phyloP scores from a whole-genome alignment of 2,113 vertebrate species.

The Malurus cyaneus region DNA sequence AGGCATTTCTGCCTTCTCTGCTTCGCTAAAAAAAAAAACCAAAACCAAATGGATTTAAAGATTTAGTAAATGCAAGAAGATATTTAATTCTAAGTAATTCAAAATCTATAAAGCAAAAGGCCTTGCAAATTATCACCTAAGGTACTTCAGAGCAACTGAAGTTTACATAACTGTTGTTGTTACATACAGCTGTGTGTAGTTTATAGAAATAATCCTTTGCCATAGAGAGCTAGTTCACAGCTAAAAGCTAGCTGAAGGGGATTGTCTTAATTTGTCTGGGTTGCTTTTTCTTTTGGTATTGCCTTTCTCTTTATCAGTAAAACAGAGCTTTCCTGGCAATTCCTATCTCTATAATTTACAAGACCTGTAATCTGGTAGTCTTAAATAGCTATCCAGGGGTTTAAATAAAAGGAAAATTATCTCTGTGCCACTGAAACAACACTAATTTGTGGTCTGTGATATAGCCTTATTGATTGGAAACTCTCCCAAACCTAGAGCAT shows the following conservation, averaged over 20 bases:
- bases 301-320: not conserved
- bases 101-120: not conserved
- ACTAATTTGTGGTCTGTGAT: not conserved
- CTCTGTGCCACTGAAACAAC: not conserved
- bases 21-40: not conserved
- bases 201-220: not conserved
- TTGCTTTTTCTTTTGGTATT: not conserved
- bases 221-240: not conserved
- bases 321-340: not conserved
- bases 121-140: not conserved
- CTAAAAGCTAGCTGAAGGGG: not conserved
- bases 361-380: not conserved
- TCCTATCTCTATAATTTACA: not conserved
- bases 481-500: not conserved
- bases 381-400: not conserved
- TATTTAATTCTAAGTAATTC: not conserved
- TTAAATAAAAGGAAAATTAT: not conserved
- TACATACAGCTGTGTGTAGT: not conserved
- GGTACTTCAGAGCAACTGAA: not conserved
- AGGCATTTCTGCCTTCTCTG: not conserved
- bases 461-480: slow-evolving; percentile 2
- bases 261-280: not conserved
- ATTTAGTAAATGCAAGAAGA: not conserved
- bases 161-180: not conserved
- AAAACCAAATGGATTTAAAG: not conserved